Conservation (phyloP, 2,113 vertebrate species). For the Elephantulus edwardii region DNA sequence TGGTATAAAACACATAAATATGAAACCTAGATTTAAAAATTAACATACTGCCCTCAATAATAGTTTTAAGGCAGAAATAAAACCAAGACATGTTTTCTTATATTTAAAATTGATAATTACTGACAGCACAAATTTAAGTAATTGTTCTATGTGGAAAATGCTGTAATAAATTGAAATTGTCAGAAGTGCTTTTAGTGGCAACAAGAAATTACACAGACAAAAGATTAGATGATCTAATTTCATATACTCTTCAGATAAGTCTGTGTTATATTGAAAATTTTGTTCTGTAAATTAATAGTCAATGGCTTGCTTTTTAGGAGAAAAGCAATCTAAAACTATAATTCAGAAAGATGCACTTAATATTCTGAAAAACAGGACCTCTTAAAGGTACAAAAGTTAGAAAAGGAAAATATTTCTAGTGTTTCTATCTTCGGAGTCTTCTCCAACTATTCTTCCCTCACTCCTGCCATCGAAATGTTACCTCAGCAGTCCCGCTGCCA, state of each 20-base stretch:
- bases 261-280: background rate
- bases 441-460: background rate
- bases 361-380: background rate
- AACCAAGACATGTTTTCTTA: no score
- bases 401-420: background rate
- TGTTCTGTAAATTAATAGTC: background rate
- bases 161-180: background rate
- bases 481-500: background rate
- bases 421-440: background rate
- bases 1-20: no score
- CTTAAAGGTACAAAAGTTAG: background rate
- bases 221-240: background rate
- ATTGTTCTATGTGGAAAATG: background rate
- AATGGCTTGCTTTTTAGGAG: background rate
- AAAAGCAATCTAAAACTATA: background rate
- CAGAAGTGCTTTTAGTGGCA: background rate
- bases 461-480: background rate
- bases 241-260: background rate
- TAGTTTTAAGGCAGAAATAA: no score
- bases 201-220: background rate
- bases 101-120: no score
- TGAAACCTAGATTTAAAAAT: no score
- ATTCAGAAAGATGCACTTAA: background rate
- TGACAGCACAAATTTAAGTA: no score
- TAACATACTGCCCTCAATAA: no score